Base-by-base conservation (phyloP, 2,888 invertebrate genomes). In the Clepsis dumicolana region DNA sequence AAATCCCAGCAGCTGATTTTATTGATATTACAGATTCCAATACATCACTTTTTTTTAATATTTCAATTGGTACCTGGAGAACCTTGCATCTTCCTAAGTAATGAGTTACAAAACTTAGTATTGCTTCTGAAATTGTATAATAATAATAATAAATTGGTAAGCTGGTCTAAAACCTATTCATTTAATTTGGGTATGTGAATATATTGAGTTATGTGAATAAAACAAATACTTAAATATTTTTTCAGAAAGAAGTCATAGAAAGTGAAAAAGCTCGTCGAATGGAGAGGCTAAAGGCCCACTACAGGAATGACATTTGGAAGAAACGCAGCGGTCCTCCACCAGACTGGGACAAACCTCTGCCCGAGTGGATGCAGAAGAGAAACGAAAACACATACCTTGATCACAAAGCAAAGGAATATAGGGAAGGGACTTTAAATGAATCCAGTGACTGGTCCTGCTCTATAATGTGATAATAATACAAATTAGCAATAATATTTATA, bases 331-430 rank as follows among this genome's bases (percentile, higher is more conserved):
- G 90, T 38, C 98, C 98, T 0, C 98, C 98, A 0, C 89, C 93
- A 62, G 96, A 97, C 84, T 98, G 98, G 98, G 94, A 95, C 72
- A 94, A 94, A 72, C 97, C 97, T 0, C 85, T 98, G 67, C 98
- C 98, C 0, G 96, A 96, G 5, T 96, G 96, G 95, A 90, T 98
- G 85, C 85, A 85, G 18, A 95, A 96, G 79, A 94, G 95, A 77
- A 95, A 96, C 78, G 94, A 96, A 81, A 90, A 94, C 71, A 94
- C 96, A 0, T 97, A 94, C 82, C 91, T 98, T 48, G 94, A 95
- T 72, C 38, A 92, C 0, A 96, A 96, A 90, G 94, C 95, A 14
- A 94, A 95, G 78, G 95, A 96, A 84, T 76, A 96, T 56, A 94
- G 32, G 73, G 92, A 92, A 73, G 91, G 91, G 1, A 86, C 73